phyloP scores from a whole-genome alignment of 2,113 vertebrate species.

The Trichomycterus rosablanca region DNA sequence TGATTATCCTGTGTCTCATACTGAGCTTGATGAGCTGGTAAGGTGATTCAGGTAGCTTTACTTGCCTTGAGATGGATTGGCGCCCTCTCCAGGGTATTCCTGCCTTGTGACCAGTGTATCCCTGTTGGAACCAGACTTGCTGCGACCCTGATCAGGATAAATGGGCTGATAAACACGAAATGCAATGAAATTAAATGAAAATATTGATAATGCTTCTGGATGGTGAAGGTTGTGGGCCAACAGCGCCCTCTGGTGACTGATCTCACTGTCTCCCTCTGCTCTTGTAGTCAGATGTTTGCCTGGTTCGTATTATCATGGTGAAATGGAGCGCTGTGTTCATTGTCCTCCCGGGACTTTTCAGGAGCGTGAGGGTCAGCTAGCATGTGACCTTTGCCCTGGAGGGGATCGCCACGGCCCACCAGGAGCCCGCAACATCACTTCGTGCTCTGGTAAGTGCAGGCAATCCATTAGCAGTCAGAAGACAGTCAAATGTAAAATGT shows the following conservation, averaged over 20 bases:
- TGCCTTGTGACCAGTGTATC: too few relatives aligned
- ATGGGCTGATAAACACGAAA: too few relatives aligned
- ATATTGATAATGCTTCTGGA: too few relatives aligned
- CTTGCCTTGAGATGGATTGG: too few relatives aligned
- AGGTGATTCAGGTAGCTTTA: too few relatives aligned
- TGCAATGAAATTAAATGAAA: too few relatives aligned
- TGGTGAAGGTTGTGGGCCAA: neutral
- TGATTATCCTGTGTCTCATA: too few relatives aligned
- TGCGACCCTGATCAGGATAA: too few relatives aligned
- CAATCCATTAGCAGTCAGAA: neutral
- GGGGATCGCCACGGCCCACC: slow-evolving; percentile 82
- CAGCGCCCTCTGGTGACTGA: neutral
- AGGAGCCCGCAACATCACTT: slow-evolving; percentile 86
- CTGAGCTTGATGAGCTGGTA: too few relatives aligned
- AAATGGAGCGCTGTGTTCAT: slow-evolving; percentile 88
- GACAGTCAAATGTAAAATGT: too few relatives aligned
- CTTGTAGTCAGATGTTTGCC: slow-evolving; percentile 92
- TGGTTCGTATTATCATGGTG: slow-evolving; percentile 93
- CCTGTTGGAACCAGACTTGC: too few relatives aligned
- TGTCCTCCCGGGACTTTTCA: slow-evolving; percentile 94
- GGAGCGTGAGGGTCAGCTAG: slow-evolving; percentile 95
- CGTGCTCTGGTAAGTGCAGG: slow-evolving; percentile 77
- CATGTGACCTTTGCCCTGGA: slow-evolving; percentile 95
- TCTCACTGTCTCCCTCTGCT: slow-evolving; percentile 33
- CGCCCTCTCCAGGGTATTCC: too few relatives aligned